A percentile compares a stretch with the other conserved stretches of the same genome.
These are phyloP conservation scores for Maconellicoccus hirsutus DNA, from an alignment of 1,140 invertebrate genomes.

Conservation along the genomic window DNA sequence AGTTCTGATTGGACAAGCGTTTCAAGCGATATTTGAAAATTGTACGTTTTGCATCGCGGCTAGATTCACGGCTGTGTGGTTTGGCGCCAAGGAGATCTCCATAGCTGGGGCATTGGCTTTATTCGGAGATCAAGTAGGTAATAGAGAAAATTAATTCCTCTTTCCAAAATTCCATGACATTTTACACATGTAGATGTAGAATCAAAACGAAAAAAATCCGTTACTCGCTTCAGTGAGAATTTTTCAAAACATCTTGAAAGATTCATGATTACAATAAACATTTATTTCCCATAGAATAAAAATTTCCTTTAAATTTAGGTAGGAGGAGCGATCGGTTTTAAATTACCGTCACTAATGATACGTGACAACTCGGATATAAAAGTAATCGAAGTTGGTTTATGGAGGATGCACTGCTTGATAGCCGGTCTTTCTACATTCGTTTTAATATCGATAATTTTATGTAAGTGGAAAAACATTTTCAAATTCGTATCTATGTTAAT, in stretches of 20 bases:
- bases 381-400: slow-evolving; percentile 39
- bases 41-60: background rate
- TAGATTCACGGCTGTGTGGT: slow-evolving; percentile 10
- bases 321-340: slow-evolving; percentile 50
- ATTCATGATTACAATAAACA: too few species aligned
- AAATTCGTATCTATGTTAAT: background rate
- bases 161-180: too few species aligned
- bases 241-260: too few species aligned
- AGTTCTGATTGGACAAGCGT: background rate
- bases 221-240: too few species aligned
- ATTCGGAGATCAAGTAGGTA: slow-evolving; percentile 16
- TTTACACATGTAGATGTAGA: too few species aligned
- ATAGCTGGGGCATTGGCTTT: background rate
- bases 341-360: slow-evolving; percentile 47
- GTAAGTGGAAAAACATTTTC: slow-evolving; percentile 44
- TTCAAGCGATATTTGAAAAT: background rate
- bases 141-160: too few species aligned
- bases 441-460: slow-evolving; percentile 61
- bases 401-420: slow-evolving; percentile 37
- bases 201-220: too few species aligned
- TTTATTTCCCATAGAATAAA: too few species aligned
- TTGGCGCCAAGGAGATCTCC: background rate
- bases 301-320: slow-evolving; percentile 39
- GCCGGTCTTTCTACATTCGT: slow-evolving; percentile 61
- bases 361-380: slow-evolving; percentile 34